phyloP scores from a whole-genome alignment of 2,888 invertebrate species.

The Palloptera scutellata region DNA sequence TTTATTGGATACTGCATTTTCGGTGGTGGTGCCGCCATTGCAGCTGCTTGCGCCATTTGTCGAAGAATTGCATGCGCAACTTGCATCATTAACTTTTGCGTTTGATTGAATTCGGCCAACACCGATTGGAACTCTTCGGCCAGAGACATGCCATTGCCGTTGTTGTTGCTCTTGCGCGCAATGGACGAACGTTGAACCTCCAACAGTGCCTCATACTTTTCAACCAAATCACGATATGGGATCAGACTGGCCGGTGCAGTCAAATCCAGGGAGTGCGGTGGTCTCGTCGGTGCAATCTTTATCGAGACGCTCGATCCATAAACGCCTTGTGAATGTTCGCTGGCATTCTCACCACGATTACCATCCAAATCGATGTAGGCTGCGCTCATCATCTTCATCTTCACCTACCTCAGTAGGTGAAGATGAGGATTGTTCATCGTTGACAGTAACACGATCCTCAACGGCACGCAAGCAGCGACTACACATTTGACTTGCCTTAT shows the following conservation, averaged over 20 bases:
- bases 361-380: constrained; percentile 64
- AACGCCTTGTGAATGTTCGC: constrained; percentile 50
- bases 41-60: constrained; percentile 53
- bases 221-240: constrained; percentile 81
- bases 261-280: constrained; percentile 51
- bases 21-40: constrained; percentile 35
- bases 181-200: constrained; percentile 77
- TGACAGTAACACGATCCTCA: constrained; percentile 63
- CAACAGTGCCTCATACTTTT: constrained; percentile 84
- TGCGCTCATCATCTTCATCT: constrained; percentile 69
- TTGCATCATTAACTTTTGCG: constrained; percentile 38
- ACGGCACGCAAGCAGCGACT: constrained; percentile 79
- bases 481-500: constrained; percentile 88
- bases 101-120: constrained; percentile 74
- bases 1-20: constrained; percentile 26
- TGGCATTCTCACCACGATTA: constrained; percentile 55
- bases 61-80: constrained; percentile 31
- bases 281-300: constrained; percentile 58
- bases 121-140: constrained; percentile 75
- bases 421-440: constrained; percentile 69
- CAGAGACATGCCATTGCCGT: constrained; percentile 54
- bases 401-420: constrained; percentile 75
- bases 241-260: constrained; percentile 66
- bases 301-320: constrained; percentile 65
- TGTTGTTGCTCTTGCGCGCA: constrained; percentile 67